A percentile compares a stretch with the other conserved stretches of the same genome.
phyloP scores from a whole-genome alignment of 23 tunicate species.

The Clavelina lepadiformis region DNA sequence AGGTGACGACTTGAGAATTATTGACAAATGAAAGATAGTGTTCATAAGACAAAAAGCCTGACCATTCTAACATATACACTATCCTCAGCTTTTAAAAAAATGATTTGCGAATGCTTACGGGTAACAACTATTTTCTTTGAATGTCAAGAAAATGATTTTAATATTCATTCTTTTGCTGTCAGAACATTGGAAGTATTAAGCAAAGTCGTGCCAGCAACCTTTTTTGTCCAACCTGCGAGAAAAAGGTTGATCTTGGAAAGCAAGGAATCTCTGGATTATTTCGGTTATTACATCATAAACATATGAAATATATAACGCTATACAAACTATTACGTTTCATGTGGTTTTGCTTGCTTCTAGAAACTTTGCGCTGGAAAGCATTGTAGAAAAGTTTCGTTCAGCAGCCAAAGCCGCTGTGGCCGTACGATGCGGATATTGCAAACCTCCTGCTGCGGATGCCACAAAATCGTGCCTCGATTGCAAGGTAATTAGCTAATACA shows the following conservation, averaged over 20 bases:
- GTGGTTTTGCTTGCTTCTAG: constrained; percentile 12
- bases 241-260: constrained; percentile 59
- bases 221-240: constrained; percentile 59
- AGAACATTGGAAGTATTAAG: constrained; percentile 40
- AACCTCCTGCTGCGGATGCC: constrained; percentile 80
- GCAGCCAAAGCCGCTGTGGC: constrained; percentile 72
- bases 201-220: constrained; percentile 43
- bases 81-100: too few species aligned
- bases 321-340: too few species aligned
- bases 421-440: constrained; percentile 65
- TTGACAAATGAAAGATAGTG: not conserved
- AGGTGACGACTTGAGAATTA: constrained; percentile 5
- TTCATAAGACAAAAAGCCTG: too few species aligned
- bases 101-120: too few species aligned
- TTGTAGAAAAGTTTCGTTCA: constrained; percentile 67
- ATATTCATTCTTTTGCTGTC: constrained; percentile 8
- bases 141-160: not conserved
- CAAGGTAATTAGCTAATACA: constrained; percentile 31
- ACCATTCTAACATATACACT: too few species aligned
- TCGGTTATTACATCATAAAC: too few species aligned
- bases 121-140: too few species aligned
- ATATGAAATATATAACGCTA: too few species aligned
- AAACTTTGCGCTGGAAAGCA: constrained; percentile 70
- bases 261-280: constrained; percentile 69
- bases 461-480: constrained; percentile 82